phyloP scores from a whole-genome alignment of 2,888 invertebrate species.

The Erebia aethiops region DNA sequence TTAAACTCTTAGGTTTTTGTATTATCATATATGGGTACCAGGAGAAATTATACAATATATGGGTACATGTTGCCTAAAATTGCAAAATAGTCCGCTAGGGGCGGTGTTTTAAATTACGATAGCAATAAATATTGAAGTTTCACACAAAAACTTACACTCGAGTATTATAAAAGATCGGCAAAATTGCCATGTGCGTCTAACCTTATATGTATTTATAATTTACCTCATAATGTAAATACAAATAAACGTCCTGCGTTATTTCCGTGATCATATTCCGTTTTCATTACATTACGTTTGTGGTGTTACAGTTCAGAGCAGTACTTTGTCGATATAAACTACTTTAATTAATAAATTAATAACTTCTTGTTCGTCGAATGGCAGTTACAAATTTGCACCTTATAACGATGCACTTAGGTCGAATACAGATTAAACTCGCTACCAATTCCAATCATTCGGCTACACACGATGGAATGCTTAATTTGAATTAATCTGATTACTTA shows the following conservation, averaged over 20 bases:
- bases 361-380: slow-evolving; percentile 54
- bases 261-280: slow-evolving; percentile 31
- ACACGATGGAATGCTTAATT: slow-evolving; percentile 70
- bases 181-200: not conserved
- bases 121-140: no score
- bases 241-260: slow-evolving; percentile 18
- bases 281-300: slow-evolving; percentile 33
- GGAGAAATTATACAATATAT: no score
- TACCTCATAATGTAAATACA: not conserved
- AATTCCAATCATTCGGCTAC: slow-evolving; percentile 57
- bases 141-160: no score
- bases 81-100: no score
- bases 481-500: slow-evolving; percentile 47
- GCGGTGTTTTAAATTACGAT: no score
- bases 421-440: slow-evolving; percentile 49
- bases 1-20: no score
- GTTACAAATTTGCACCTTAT: slow-evolving; percentile 60
- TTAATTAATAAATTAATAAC: slow-evolving; percentile 21
- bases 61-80: no score
- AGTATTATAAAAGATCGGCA: no score
- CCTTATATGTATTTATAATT: not conserved
- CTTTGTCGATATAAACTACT: slow-evolving; percentile 23
- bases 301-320: slow-evolving; percentile 34
- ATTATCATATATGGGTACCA: no score
- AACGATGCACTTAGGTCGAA: slow-evolving; percentile 54